A percentile compares a stretch with the other conserved stretches of the same genome.
These are phyloP conservation scores for Phthorimaea operculella DNA, from an alignment of 1,140 invertebrate genomes.

Conservation along the genomic window DNA sequence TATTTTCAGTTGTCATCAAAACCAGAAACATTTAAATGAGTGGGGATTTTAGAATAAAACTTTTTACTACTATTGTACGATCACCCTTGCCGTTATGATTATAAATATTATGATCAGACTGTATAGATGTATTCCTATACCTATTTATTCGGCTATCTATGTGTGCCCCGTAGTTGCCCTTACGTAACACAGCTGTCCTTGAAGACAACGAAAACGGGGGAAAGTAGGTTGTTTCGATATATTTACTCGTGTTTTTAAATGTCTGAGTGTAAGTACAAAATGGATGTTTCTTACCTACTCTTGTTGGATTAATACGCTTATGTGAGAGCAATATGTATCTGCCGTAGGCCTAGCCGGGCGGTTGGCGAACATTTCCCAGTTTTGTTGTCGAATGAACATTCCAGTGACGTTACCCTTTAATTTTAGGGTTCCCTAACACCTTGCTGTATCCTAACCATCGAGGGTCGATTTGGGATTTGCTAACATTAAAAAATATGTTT, in stretches of 20 bases:
- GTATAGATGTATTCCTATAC: constrained; percentile 53
- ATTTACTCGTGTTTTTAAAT: constrained; percentile 45
- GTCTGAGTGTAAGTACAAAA: constrained; percentile 60
- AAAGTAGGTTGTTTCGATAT: constrained; percentile 58
- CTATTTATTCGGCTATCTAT: constrained; percentile 37
- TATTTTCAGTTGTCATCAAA: too few species aligned
- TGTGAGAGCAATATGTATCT: constrained; percentile 50
- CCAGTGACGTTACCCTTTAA: constrained; percentile 37
- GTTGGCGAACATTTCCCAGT: constrained; percentile 14
- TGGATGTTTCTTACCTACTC: constrained; percentile 48
- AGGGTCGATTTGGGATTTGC: background rate
- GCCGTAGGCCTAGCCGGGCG: constrained; percentile 30
- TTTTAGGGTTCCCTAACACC: constrained; percentile 14
- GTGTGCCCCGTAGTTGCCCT: constrained; percentile 43
- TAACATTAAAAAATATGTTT: background rate
- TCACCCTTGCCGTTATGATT: constrained; percentile 33
- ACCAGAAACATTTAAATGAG: too few species aligned
- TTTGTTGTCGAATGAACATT: constrained; percentile 42
- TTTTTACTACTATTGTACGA: constrained; percentile 8
- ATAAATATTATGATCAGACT: constrained; percentile 28
- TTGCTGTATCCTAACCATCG: constrained; percentile 16
- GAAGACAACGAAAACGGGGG: constrained; percentile 58
- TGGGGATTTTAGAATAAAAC: too few species aligned
- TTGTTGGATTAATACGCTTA: constrained; percentile 57
- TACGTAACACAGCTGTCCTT: constrained; percentile 47